Conservation (phyloP, 2,113 vertebrate genomes). For the Myanophis thanlyinensis region DNA sequence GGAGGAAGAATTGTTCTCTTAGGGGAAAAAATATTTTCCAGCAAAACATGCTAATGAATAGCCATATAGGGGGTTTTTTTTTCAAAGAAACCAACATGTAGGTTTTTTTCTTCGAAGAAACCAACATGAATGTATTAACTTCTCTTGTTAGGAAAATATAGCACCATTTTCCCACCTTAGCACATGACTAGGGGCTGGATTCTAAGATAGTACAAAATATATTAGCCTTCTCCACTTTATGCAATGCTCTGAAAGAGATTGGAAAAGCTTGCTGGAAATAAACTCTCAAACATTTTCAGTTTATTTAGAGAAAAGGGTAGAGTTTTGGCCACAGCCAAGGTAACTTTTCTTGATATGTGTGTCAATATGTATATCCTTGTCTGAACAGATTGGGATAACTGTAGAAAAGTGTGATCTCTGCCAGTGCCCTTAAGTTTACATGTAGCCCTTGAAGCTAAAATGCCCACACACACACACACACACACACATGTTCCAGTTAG, state of each 20-base stretch:
- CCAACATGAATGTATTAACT: not conserved
- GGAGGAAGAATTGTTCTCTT: not conserved
- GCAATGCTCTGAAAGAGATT: not conserved
- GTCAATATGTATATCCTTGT: not conserved
- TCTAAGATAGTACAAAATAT: not conserved
- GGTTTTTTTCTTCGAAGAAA: not conserved
- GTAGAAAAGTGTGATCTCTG: not conserved
- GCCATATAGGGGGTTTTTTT: not conserved
- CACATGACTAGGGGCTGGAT: not conserved
- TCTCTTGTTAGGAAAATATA: not conserved
- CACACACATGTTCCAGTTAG: not conserved
- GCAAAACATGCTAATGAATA: not conserved
- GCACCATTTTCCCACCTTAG: not conserved
- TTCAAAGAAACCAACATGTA: not conserved
- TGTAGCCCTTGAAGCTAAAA: not conserved
- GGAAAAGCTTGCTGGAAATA: not conserved
- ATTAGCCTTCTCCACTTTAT: not conserved
- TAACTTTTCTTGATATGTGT: not conserved
- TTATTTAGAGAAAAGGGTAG: not conserved
- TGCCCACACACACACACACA: rapidly evolving
- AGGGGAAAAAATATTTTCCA: not conserved
- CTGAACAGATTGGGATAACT: not conserved
- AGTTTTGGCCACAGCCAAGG: not conserved
- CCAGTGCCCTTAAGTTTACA: not conserved
- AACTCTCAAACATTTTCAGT: not conserved